Evolutionary conservation across 2,113 vertebrate species (phyloP), one percentile per base, ranked within the genome.

Genomic region (Planiliza haematocheilus): DNA sequence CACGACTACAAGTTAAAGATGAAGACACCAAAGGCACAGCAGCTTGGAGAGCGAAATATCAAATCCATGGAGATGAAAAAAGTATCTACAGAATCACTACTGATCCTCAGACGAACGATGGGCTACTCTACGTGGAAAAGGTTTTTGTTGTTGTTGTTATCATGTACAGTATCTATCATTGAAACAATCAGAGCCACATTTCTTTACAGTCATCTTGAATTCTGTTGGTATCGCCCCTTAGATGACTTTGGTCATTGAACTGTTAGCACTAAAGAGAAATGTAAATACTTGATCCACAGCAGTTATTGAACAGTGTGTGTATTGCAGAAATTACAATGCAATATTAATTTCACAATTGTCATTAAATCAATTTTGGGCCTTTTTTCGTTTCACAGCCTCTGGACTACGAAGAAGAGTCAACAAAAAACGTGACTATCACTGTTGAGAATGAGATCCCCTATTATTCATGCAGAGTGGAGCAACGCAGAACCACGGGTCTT

Each of bases 61-160:
- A 14, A 13, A 81, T 94, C 18, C 70, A 82, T 0, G 90, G 86
- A 72, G 88, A 93, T 36, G 17, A 63, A 48, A 30, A 60, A 8
- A 65, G 79, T 1, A 56, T 83, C 74, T 94, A 92, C 53, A 70
- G 10, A 16, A 87, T 93, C 30, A 52, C 16, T 4, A 90, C 87
- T 7, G 88, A 92, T 36, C 73, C 64, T 5, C 20, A 77, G n/a
- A 91, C 90, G 18, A 94, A 94, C 7, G 85, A 93, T 0, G 92
- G 93, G 50, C 39, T 91, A 10, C 55, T 93, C 17, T 76, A 49
- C 46, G 81, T 91, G 13, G 7, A 77, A 36, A 91, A 91, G 85
- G 89, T 93, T 84, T 43, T 46, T 63, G 39, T 8, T 20, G n/a
- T 16, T 43, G 7, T 68, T 0, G 9, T 52, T 17, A 34, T 9